These are phyloP conservation scores for Drosophila tristis DNA, from an alignment of 1,140 invertebrate genomes.

Conservation along the genomic window DNA sequence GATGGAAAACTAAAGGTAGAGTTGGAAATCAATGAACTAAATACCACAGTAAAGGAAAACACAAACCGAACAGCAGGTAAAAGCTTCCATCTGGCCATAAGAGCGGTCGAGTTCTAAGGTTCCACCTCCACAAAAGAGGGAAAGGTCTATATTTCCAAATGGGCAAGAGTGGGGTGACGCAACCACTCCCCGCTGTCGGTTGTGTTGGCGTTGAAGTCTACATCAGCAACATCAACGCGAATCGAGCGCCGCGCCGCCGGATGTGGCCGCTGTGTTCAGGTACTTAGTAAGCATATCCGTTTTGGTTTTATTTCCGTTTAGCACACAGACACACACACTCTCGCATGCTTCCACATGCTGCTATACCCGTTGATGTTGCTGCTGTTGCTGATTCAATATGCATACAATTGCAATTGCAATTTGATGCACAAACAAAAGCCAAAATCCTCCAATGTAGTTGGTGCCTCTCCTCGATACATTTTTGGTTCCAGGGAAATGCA, in stretches of 20 bases:
- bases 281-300: constrained; percentile 81
- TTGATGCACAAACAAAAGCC: constrained; percentile 77
- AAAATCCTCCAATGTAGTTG: constrained; percentile 16
- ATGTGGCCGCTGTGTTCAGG: constrained; percentile 74
- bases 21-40: constrained; percentile 30
- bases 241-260: constrained; percentile 44
- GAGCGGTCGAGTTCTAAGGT: neutral
- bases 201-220: too few species aligned
- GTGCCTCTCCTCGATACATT: constrained; percentile 5
- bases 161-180: too few species aligned
- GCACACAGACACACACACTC: constrained; percentile 18
- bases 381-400: constrained; percentile 46
- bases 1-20: neutral
- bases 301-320: constrained; percentile 79
- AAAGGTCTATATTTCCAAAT: too few species aligned
- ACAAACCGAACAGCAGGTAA: constrained; percentile 13
- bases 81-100: constrained; percentile 13
- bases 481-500: constrained; percentile 35
- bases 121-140: too few species aligned
- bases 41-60: constrained; percentile 40
- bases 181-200: too few species aligned
- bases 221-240: constrained; percentile 7
- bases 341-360: constrained; percentile 7
- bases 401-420: constrained; percentile 71
- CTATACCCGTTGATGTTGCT: constrained; percentile 1